Percentiles rank a stretch among this genome's conserved stretches.
Conservation (phyloP, 2,888 invertebrate genomes). For the Vandiemenella viatica region DNA sequence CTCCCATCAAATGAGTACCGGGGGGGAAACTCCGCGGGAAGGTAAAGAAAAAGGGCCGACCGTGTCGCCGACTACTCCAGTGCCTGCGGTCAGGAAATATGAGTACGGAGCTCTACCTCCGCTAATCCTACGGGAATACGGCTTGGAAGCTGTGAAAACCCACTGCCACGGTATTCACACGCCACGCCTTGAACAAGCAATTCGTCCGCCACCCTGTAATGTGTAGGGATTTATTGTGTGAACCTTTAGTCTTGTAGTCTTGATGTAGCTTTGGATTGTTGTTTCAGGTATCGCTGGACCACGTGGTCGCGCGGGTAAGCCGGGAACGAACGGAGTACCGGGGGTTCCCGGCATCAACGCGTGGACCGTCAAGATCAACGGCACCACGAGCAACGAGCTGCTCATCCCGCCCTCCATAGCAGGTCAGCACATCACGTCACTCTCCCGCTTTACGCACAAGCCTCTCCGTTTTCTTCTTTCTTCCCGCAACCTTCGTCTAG, state of each 20-base stretch:
- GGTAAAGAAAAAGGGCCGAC: too few relatives aligned
- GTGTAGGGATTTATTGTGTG: too few relatives aligned
- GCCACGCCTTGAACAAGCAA: too few relatives aligned
- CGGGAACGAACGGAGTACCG: slow-evolving; percentile 56
- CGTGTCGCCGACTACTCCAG: too few relatives aligned
- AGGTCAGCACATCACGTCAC: slow-evolving; percentile 31
- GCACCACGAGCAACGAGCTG: slow-evolving; percentile 41
- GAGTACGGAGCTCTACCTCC: too few relatives aligned
- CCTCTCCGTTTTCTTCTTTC: not conserved
- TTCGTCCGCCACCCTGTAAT: too few relatives aligned
- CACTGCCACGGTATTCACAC: too few relatives aligned
- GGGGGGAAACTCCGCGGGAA: too few relatives aligned
- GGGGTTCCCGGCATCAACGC: slow-evolving; percentile 72
- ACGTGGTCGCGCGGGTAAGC: slow-evolving; percentile 41
- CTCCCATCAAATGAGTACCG: too few relatives aligned
- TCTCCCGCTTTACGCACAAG: not conserved
- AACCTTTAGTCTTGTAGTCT: not conserved
- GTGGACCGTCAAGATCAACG: slow-evolving; percentile 48
- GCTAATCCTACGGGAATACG: too few relatives aligned
- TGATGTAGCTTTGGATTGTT: not conserved
- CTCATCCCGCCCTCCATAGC: slow-evolving; percentile 77
- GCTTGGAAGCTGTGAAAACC: too few relatives aligned
- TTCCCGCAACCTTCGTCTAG: not conserved
- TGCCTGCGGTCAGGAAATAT: too few relatives aligned
- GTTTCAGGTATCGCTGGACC: slow-evolving; percentile 44